Evolutionary conservation across 2,888 invertebrate species (phyloP).

Genomic region (Limnephilus lunatus): DNA sequence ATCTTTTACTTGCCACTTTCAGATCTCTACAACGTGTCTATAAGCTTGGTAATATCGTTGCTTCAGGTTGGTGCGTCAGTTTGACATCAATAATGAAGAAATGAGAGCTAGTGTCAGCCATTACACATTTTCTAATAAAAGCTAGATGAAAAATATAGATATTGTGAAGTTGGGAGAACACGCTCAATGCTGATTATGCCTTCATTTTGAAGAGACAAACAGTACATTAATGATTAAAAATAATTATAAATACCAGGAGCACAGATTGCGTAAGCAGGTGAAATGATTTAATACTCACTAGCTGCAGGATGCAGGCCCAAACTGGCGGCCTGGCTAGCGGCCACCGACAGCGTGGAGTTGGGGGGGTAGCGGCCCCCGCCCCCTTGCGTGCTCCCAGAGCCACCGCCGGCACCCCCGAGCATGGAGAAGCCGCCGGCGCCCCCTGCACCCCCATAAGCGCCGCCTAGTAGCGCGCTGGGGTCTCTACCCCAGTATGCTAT

Average conservation of each 20-base stretch:
- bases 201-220: too few relatives aligned
- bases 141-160: too few relatives aligned
- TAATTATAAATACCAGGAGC: not conserved
- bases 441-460: slow-evolving; percentile 69
- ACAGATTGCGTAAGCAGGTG: not conserved
- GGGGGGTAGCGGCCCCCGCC: slow-evolving; percentile 75
- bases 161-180: too few relatives aligned
- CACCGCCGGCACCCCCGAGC: slow-evolving; percentile 74
- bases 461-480: slow-evolving; percentile 69
- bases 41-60: too few relatives aligned
- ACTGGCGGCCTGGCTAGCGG: slow-evolving; percentile 91
- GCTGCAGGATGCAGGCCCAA: slow-evolving; percentile 86
- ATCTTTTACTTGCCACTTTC: too few relatives aligned
- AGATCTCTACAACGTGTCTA: too few relatives aligned
- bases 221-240: too few relatives aligned
- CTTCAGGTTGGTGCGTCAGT: too few relatives aligned
- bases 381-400: slow-evolving; percentile 77
- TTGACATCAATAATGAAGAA: too few relatives aligned
- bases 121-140: too few relatives aligned
- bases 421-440: slow-evolving; percentile 71
- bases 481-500: slow-evolving; percentile 91
- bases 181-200: too few relatives aligned
- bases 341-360: slow-evolving; percentile 87
- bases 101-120: too few relatives aligned
- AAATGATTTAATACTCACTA: slow-evolving; percentile 76